Percentiles rank a stretch among this genome's conserved stretches.
These are phyloP conservation scores for Aix galericulata DNA, from an alignment of 2,113 vertebrate species.

Conservation along the genomic window DNA sequence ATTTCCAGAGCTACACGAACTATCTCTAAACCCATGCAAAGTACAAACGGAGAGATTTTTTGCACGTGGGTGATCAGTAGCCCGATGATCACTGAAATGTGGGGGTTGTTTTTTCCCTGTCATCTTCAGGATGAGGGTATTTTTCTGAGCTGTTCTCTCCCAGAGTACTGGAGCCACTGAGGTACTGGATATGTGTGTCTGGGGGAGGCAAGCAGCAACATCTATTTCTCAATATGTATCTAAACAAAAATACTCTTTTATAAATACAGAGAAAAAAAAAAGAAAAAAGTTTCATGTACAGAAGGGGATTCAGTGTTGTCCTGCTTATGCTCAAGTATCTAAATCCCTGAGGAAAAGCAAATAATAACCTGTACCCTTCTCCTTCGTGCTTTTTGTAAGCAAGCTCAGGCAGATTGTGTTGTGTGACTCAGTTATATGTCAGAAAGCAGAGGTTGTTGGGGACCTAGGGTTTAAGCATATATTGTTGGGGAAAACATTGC, in stretches of 20 bases:
- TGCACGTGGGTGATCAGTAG: not conserved
- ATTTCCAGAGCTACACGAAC: not conserved
- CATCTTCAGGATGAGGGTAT: rapidly evolving
- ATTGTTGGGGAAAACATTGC: not conserved
- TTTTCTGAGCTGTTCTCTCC: not conserved
- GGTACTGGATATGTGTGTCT: not conserved
- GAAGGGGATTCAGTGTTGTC: not conserved
- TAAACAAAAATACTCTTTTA: not conserved
- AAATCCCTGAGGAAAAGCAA: not conserved
- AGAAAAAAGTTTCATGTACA: too few relatives aligned
- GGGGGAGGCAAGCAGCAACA: not conserved
- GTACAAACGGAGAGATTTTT: not conserved
- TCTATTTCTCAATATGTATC: not conserved
- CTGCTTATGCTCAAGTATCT: not conserved
- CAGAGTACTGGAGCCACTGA: rapidly evolving
- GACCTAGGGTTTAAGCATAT: not conserved
- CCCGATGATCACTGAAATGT: not conserved
- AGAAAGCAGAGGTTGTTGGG: rapidly evolving
- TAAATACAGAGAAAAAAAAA: rapidly evolving
- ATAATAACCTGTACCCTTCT: rapidly evolving
- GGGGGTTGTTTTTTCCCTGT: not conserved
- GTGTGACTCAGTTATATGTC: not conserved
- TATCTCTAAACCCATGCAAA: not conserved
- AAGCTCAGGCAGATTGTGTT: too few relatives aligned
- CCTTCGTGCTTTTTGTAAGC: not conserved